A percentile compares a stretch with the other conserved stretches of the same genome.
Evolutionary conservation across 1,140 invertebrate species (phyloP).

Genomic region (Drosophila pseudoobscura): DNA sequence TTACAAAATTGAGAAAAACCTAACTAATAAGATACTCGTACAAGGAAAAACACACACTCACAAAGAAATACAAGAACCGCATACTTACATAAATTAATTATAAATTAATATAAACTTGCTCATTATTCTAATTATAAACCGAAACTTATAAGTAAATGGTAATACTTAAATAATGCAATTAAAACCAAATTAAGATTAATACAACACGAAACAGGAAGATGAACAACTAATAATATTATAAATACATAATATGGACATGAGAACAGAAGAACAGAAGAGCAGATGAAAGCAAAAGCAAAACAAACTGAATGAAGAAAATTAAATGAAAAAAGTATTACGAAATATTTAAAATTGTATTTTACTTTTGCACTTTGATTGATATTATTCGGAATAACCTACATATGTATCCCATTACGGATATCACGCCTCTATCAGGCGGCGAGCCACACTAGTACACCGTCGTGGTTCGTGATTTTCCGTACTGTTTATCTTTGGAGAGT

Average conservation of each 20-base stretch:
- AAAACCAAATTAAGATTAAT: slow-evolving; percentile 64
- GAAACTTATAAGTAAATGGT: slow-evolving; percentile 64
- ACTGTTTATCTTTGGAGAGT: slow-evolving; percentile 35
- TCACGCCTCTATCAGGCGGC: slow-evolving; percentile 43
- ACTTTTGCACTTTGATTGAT: too few species aligned
- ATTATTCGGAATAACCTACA: too few species aligned
- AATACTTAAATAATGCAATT: slow-evolving; percentile 70
- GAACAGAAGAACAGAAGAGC: slow-evolving; percentile 27
- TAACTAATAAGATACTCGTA: slow-evolving; percentile 58
- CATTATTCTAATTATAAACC: slow-evolving; percentile 74
- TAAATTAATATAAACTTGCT: slow-evolving; percentile 76
- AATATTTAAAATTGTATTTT: slow-evolving; percentile 4
- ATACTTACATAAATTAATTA: slow-evolving; percentile 70
- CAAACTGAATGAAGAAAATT: slow-evolving; percentile 49
- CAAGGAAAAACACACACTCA: slow-evolving; percentile 5
- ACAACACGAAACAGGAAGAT: slow-evolving; percentile 60
- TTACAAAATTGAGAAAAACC: slow-evolving; percentile 36
- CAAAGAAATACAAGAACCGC: slow-evolving; percentile 13
- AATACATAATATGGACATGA: slow-evolving; percentile 55
- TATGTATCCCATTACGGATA: neutral
- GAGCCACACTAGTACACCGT: slow-evolving; percentile 32
- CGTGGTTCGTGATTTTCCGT: slow-evolving; percentile 41
- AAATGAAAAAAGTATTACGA: slow-evolving; percentile 70
- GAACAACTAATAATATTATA: slow-evolving; percentile 64
- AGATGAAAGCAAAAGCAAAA: slow-evolving; percentile 16